Conservation (phyloP, 2,113 vertebrate species). For the Pelobates fuscus region DNA sequence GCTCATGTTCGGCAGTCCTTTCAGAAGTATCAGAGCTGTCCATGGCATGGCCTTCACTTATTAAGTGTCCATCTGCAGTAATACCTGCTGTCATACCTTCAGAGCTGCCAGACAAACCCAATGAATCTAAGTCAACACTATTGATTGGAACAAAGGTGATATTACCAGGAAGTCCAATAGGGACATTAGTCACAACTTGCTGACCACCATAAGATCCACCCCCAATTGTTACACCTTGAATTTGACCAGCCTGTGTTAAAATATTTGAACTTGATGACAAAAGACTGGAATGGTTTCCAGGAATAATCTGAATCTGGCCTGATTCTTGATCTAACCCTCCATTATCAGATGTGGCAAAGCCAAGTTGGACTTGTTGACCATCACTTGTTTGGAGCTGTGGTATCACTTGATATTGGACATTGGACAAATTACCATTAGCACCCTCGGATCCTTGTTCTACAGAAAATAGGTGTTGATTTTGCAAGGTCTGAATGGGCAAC, state of each 20-base stretch:
- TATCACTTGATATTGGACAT: slow-evolving; percentile 98
- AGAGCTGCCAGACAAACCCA: slow-evolving; percentile 90
- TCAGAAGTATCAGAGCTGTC: slow-evolving; percentile 85
- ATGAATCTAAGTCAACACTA: slow-evolving; percentile 95
- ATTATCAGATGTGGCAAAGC: slow-evolving; percentile 89
- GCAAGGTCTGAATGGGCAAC: slow-evolving; percentile 95
- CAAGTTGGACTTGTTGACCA: slow-evolving; percentile 89
- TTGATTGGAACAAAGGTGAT: slow-evolving; percentile 99
- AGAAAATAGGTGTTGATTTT: slow-evolving; percentile 95
- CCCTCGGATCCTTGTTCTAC: slow-evolving; percentile 90
- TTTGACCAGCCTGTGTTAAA: slow-evolving; percentile 91
- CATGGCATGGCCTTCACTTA: slow-evolving; percentile 83
- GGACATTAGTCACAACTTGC: slow-evolving; percentile 97
- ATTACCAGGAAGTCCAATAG: slow-evolving; percentile 94
- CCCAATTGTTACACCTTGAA: slow-evolving; percentile 93
- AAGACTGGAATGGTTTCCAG: slow-evolving; percentile 83
- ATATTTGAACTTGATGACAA: slow-evolving; percentile 85
- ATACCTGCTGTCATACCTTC: slow-evolving; percentile 96
- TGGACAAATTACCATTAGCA: slow-evolving; percentile 93
- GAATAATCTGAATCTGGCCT: slow-evolving; percentile 96
- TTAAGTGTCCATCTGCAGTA: slow-evolving; percentile 95
- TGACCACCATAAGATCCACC: slow-evolving; percentile 92
- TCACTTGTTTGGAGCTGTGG: slow-evolving; percentile 96
- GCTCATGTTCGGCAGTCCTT: slow-evolving; percentile 80
- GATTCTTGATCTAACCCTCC: slow-evolving; percentile 89